Percentiles rank a stretch among this genome's conserved stretches.
These are phyloP conservation scores for Crotophaga sulcirostris DNA, from an alignment of 2,113 vertebrate genomes.

Conservation along the genomic window DNA sequence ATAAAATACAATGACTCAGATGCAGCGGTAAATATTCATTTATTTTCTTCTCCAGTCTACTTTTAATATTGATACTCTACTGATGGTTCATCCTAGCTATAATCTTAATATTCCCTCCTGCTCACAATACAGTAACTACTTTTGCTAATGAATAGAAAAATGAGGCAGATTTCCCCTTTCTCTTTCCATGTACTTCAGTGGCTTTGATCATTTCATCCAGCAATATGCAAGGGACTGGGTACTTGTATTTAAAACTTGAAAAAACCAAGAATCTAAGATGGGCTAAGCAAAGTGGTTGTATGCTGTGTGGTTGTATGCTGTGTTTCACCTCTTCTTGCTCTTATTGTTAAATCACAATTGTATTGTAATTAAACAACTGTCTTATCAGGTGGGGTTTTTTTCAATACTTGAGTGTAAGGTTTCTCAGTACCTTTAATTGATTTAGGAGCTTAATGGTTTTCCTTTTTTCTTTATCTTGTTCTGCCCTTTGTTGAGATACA, in stretches of 20 bases:
- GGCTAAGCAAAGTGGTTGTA: not conserved
- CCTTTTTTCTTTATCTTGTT: not conserved
- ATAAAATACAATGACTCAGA: not conserved
- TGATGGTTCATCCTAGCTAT: not conserved
- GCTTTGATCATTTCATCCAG: not conserved
- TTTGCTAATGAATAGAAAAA: not conserved
- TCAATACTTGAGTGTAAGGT: not conserved
- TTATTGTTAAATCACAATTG: not conserved
- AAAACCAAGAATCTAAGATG: not conserved
- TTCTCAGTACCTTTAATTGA: not conserved
- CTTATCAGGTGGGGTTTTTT: not conserved
- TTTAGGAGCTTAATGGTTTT: not conserved
- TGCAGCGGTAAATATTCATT: not conserved
- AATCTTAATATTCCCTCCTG: not conserved
- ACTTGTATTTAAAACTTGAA: not conserved
- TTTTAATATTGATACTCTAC: not conserved
- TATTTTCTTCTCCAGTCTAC: not conserved
- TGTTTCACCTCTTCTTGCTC: not conserved
- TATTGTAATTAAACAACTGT: not conserved
- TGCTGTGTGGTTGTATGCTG: fast-evolving
- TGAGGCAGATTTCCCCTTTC: not conserved
- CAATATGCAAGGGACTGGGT: not conserved
- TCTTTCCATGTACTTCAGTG: not conserved
- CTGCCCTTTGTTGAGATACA: not conserved
- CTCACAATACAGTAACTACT: not conserved